Evolutionary conservation across 2,797 vertebrate genomes (phyloP).

Genomic region (Karalla daura): DNA sequence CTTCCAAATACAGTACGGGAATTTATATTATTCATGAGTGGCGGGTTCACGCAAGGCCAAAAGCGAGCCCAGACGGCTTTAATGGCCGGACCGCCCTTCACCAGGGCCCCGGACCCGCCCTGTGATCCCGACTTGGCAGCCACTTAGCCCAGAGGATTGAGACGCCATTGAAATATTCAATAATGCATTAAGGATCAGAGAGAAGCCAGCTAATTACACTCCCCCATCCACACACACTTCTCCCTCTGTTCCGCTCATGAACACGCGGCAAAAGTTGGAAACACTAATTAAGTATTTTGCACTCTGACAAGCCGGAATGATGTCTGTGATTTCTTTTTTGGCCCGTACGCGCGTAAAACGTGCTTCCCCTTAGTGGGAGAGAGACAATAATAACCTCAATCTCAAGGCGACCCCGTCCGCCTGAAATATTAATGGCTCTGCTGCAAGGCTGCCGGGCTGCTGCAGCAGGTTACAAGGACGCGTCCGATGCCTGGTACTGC

Average conservation of each 20-base stretch:
- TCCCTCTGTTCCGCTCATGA: not conserved
- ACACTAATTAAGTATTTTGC: slow-evolving; percentile 52
- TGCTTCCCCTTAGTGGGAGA: not conserved
- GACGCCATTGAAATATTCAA: slow-evolving; percentile 72
- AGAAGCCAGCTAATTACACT: slow-evolving; percentile 68
- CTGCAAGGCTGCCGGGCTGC: slow-evolving; percentile 45
- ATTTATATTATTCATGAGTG: slow-evolving; percentile 77
- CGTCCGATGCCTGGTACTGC: slow-evolving; percentile 26
- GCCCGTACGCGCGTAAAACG: not conserved
- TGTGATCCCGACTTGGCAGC: slow-evolving; percentile 55
- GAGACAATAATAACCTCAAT: slow-evolving; percentile 62
- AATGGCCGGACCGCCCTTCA: slow-evolving; percentile 63
- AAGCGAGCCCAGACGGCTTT: slow-evolving; percentile 59
- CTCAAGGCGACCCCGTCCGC: slow-evolving; percentile 59
- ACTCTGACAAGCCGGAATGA: slow-evolving; percentile 28
- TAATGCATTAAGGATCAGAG: slow-evolving; percentile 73
- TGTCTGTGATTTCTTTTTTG: slow-evolving; percentile 25
- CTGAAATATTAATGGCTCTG: slow-evolving; percentile 70
- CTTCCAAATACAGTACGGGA: slow-evolving; percentile 74
- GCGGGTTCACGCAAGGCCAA: slow-evolving; percentile 68
- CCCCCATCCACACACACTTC: slow-evolving; percentile 12
- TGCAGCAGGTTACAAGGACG: slow-evolving; percentile 56
- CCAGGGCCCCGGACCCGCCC: slow-evolving; percentile 45
- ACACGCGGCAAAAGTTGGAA: slow-evolving; percentile 10
- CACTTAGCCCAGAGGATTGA: slow-evolving; percentile 67